These are phyloP conservation scores for Microctonus brassicae DNA, from an alignment of 2,888 invertebrate genomes.

Conservation along the genomic window DNA sequence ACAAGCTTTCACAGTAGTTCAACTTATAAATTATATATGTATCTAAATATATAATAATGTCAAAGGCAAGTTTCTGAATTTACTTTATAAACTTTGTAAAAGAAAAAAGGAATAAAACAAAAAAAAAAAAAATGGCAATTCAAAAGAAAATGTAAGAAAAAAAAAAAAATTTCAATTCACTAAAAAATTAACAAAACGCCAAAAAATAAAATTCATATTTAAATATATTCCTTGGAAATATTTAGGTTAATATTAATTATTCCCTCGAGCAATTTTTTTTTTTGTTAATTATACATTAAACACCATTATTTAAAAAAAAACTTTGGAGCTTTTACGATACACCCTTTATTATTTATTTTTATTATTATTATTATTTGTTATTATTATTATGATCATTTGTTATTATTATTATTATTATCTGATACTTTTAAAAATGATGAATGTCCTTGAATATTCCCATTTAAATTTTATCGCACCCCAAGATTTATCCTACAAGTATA, in stretches of 20 bases:
- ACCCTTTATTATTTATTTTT: not conserved
- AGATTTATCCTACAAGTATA: not conserved
- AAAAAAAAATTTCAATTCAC: too few relatives aligned
- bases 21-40: not conserved
- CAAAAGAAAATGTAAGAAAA: not conserved
- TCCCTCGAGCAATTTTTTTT: not conserved
- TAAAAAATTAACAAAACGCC: too few relatives aligned
- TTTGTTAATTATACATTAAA: too few relatives aligned
- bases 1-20: not conserved
- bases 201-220: not conserved
- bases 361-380: not conserved
- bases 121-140: not conserved
- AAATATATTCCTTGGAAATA: not conserved
- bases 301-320: too few relatives aligned
- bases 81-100: too few relatives aligned
- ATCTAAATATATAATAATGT: not conserved
- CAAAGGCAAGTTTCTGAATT: not conserved
- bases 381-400: not conserved
- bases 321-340: too few relatives aligned
- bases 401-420: not conserved
- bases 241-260: not conserved
- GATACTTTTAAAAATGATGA: not conserved
- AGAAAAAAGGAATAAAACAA: not conserved
- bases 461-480: conserved; percentile 19
- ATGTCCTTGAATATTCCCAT: conserved; percentile 3